These are phyloP conservation scores for Antrozous pallidus DNA, from an alignment of 2,797 vertebrate species.

Conservation along the genomic window DNA sequence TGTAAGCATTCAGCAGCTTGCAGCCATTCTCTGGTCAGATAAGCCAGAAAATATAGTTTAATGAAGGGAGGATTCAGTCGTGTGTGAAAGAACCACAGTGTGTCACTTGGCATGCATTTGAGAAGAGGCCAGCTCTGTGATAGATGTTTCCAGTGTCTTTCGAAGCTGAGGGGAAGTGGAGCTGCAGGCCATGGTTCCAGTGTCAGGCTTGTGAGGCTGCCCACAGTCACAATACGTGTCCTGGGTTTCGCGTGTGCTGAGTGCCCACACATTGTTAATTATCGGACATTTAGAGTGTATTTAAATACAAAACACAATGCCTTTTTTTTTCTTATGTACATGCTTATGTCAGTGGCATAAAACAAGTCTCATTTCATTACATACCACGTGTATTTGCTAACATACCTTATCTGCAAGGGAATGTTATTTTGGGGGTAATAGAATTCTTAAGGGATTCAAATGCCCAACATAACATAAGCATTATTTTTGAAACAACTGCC, in stretches of 20 bases:
- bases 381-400: slow-evolving; percentile 32
- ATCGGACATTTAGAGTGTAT: neutral
- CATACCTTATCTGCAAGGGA: neutral
- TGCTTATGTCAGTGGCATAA: neutral
- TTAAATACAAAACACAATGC: neutral
- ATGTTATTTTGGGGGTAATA: neutral
- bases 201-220: neutral
- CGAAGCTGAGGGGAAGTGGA: neutral
- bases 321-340: neutral
- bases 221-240: slow-evolving; percentile 22
- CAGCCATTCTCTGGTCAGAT: neutral
- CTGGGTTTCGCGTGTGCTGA: neutral
- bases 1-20: neutral
- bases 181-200: neutral
- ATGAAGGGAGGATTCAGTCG: neutral
- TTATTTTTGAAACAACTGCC: slow-evolving; percentile 51
- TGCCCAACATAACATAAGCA: neutral
- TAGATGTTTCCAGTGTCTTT: neutral
- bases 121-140: neutral
- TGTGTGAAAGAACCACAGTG: neutral
- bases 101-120: neutral
- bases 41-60: neutral
- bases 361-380: neutral
- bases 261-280: neutral
- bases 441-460: slow-evolving; percentile 35